Conservation (phyloP, 2,113 vertebrate species). For the Micronycteris hirsuta region DNA sequence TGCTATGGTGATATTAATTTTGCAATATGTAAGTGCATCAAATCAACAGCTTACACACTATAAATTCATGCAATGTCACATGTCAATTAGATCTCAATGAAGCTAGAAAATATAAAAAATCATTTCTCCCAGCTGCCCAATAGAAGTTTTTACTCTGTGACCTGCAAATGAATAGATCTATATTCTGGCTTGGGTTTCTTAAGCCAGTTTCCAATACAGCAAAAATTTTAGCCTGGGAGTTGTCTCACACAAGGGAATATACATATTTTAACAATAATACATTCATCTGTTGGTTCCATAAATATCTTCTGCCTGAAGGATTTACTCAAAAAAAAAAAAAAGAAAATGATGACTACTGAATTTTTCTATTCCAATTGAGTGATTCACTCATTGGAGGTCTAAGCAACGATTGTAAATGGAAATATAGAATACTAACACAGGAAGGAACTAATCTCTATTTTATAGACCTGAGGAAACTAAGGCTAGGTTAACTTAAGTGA, state of each 20-base stretch:
- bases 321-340: conserved; percentile 18
- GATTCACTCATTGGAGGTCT: background rate
- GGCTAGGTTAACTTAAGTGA: background rate
- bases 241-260: background rate
- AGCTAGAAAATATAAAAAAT: background rate
- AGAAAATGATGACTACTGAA: background rate
- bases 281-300: conserved; percentile 4
- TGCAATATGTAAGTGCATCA: background rate
- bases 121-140: background rate
- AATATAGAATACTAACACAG: background rate
- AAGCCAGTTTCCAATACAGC: background rate
- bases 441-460: conserved; percentile 18
- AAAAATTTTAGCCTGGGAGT: background rate
- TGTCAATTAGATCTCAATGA: background rate
- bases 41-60: background rate
- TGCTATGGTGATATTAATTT: background rate
- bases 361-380: background rate
- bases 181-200: conserved; percentile 1
- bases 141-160: background rate
- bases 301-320: conserved; percentile 12
- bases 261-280: conserved; percentile 28
- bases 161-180: conserved; percentile 7
- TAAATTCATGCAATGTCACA: background rate
- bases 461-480: background rate
- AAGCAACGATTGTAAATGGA: background rate